phyloP scores from a whole-genome alignment of 2,797 vertebrate species.

The Clamator glandarius region DNA sequence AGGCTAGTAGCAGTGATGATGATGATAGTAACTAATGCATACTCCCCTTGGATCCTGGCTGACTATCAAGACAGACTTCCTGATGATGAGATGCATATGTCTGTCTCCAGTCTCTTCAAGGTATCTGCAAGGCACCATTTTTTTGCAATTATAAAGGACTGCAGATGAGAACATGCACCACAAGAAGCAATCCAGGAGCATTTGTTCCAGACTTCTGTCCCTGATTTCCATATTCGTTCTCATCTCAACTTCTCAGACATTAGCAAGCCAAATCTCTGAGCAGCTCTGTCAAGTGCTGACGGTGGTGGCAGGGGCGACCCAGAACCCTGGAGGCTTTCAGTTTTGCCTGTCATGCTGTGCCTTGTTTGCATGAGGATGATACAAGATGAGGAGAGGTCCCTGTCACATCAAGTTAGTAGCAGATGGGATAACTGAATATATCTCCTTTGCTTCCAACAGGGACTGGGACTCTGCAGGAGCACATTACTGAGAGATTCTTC shows the following conservation, averaged over 20 bases:
- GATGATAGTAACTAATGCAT: slow-evolving; percentile 49
- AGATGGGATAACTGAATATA: background rate
- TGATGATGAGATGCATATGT: slow-evolving; percentile 54
- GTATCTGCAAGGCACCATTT: slow-evolving; percentile 54
- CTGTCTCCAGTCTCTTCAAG: slow-evolving; percentile 57
- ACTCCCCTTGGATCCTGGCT: slow-evolving; percentile 23
- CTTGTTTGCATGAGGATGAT: background rate
- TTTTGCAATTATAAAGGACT: slow-evolving; percentile 58
- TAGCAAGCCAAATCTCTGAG: slow-evolving; percentile 60
- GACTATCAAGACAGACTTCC: slow-evolving; percentile 60
- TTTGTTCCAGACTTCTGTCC: slow-evolving; percentile 53
- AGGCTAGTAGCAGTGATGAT: slow-evolving; percentile 8
- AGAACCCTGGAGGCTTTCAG: background rate
- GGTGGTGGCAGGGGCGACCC: slow-evolving; percentile 1
- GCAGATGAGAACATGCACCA: slow-evolving; percentile 50
- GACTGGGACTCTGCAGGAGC: background rate
- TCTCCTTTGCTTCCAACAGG: background rate
- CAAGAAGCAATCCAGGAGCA: slow-evolving; percentile 36
- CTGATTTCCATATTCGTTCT: slow-evolving; percentile 36
- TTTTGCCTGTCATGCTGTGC: background rate
- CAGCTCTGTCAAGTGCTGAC: slow-evolving; percentile 14
- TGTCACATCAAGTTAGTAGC: background rate
- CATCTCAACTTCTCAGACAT: slow-evolving; percentile 38
- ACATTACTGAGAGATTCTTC: background rate
- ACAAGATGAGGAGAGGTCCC: background rate